Evolutionary conservation across 2,797 vertebrate genomes (phyloP), one percentile per base, ranked within the genome.

Genomic region (Ciconia nigra): DNA sequence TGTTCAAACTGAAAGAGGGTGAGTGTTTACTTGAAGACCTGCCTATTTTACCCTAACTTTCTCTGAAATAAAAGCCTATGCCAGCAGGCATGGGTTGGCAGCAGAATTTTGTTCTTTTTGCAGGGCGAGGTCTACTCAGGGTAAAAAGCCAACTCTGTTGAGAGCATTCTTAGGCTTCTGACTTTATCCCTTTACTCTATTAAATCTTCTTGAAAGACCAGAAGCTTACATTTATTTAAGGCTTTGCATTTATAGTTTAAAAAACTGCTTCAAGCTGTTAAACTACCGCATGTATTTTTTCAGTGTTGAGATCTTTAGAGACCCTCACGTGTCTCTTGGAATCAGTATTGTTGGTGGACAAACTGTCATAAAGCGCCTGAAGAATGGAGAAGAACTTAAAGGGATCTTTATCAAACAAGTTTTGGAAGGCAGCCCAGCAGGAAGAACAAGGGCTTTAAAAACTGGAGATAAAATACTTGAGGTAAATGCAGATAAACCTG

Each of bases 371-470:
- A 99, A 99, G 93, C 99, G 99, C 16, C 98, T 99, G 94, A 99
- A 98, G 96, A 99, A 99, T 85, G 99, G 99, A 57, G 99, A 99
- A 90, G 99, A 99, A 44, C 99, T 99, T 84, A 99, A 99, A 97
- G 99, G 99, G 15, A 99, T 99, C 97, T 99, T 99, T 98, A 99
- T 99, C 98, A 99, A 99, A 90, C 99, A 99, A 96, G 99, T 99
- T 66, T 93, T 99, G 87, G 96, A 98, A 46, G 98, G 99, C 80
- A 99, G 99, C 88, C 99, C 99, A 25, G 99, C 99, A 13, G 99
- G 98, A 95, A 98, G 95, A 76, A 98, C 99, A 5, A 95, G 93
- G 2, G 98, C 98, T 65, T 98, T 99, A 78, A 99, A 99, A 98
- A 99, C 99, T 15, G 99, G 99, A 90, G 99, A 99, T 98, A 99